Percentiles rank a stretch among this genome's conserved stretches.
phyloP scores from a whole-genome alignment of 2,888 invertebrate genomes.

The Neocrepidodera transversa region DNA sequence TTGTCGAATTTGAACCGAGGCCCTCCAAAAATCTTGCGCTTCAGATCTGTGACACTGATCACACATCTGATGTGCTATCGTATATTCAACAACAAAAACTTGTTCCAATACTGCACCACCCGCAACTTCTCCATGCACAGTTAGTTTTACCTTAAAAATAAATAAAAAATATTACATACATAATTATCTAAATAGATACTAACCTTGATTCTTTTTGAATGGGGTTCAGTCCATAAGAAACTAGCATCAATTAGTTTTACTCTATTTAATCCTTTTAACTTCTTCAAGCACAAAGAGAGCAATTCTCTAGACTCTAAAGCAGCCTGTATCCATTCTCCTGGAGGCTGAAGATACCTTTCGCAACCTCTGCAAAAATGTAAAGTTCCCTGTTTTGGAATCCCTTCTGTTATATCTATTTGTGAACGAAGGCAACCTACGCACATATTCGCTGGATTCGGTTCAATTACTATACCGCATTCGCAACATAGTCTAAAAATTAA shows the following conservation, averaged over 20 bases:
- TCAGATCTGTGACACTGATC: conserved; percentile 96
- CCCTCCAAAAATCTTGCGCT: conserved; percentile 98
- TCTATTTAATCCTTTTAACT: conserved; percentile 85
- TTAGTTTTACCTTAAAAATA: conserved; percentile 86
- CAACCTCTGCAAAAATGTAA: conserved; percentile 92
- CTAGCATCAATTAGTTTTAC: conserved; percentile 94
- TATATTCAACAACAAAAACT: conserved; percentile 93
- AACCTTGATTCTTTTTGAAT: conserved; percentile 96
- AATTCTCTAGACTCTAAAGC: conserved; percentile 91
- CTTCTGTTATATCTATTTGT: conserved; percentile 93
- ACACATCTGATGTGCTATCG: conserved; percentile 93
- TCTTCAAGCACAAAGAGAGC: conserved; percentile 88
- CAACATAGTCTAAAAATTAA: conserved; percentile 78
- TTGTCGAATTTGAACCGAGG: conserved; percentile 87
- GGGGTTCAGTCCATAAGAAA: conserved; percentile 99
- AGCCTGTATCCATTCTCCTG: conserved; percentile 85
- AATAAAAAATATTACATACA: conserved; percentile 24
- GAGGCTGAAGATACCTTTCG: conserved; percentile 94
- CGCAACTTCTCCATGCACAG: conserved; percentile 93
- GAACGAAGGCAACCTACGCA: conserved; percentile 93
- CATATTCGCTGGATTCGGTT: conserved; percentile 97
- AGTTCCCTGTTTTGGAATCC: conserved; percentile 92
- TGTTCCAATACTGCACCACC: conserved; percentile 93
- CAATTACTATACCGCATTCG: conserved; percentile 90
- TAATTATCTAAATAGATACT: neutral